These are phyloP conservation scores for Oceanodroma leucorhoa DNA, from an alignment of 2,797 vertebrate species.

Conservation along the genomic window DNA sequence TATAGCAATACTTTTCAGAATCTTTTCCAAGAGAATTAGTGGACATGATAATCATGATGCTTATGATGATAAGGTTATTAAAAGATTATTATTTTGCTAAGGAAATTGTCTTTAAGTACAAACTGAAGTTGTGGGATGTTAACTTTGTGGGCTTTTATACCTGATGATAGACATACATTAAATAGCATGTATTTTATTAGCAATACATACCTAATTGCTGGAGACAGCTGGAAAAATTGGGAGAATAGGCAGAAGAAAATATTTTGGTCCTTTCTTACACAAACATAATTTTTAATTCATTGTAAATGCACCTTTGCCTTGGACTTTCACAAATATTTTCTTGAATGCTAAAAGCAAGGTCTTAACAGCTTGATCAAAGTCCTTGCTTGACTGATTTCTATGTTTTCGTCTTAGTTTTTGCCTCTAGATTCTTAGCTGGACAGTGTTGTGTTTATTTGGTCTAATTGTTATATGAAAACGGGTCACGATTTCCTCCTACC, in stretches of 20 bases:
- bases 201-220: neutral
- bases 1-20: neutral
- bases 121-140: neutral
- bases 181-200: neutral
- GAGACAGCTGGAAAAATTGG: neutral
- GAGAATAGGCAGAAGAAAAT: neutral
- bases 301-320: neutral
- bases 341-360: neutral
- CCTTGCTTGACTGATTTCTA: neutral
- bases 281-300: neutral
- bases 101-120: neutral
- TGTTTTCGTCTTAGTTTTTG: neutral
- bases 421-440: neutral
- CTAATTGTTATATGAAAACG: neutral
- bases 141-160: neutral
- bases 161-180: neutral
- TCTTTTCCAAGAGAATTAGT: neutral
- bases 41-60: neutral
- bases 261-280: neutral
- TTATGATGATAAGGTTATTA: neutral
- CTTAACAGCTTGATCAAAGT: conserved; percentile 2
- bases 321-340: neutral
- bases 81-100: neutral
- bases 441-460: neutral
- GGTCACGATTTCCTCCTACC: neutral